Evolutionary conservation across 2,797 vertebrate species (phyloP), one percentile per base, ranked within the genome.

Genomic region (Arremon aurantiirostris): DNA sequence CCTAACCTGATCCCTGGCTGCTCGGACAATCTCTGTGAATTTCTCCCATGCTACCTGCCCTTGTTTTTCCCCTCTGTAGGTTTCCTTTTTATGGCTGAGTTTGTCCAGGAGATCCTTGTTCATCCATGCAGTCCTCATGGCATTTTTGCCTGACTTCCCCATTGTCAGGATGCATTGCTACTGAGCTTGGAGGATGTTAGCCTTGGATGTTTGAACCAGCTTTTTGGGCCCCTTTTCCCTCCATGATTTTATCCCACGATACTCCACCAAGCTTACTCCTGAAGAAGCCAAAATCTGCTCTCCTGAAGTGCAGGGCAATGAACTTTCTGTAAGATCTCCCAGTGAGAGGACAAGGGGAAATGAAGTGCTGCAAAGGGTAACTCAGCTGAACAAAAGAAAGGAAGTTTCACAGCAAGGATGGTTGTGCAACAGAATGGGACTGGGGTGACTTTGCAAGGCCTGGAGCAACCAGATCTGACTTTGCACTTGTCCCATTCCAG

Each of bases 301-400:
- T 59, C 23, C 77, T 65, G 34, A 55, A 77, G 24, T 4, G 6
- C 64, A 49, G 47, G 32, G 11, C 39, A 71, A 3, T 20, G 73
- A 66, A 41, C 12, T 55, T 66, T 11, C 10, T n/a, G 39, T 14
- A 30, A 12, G 50, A 26, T 8, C 44, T 30, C 11, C n/a, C 71
- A 28, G 26, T 0, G 1, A 65, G 35, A 70, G 52, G 21, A 21
- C 1, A 4, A 39, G 22, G 32, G 34, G 42, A 66, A 53, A 1
- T 17, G 32, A 82, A 47, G 8, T 18, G 56, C 47, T 56, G 64
- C 71, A 63, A 34, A 44, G 56, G 57, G 30, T 18, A 50, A 6
- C 30, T 46, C 0, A 0, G 42, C 37, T 41, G 60, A 73, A 47
- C 3, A 5, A 4, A 47, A 24, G 39, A 68, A 87, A 69, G 44